A percentile compares a stretch with the other conserved stretches of the same genome.
These are phyloP conservation scores for Brachyhypopomus gauderio DNA, from an alignment of 2,113 vertebrate species.

Conservation along the genomic window DNA sequence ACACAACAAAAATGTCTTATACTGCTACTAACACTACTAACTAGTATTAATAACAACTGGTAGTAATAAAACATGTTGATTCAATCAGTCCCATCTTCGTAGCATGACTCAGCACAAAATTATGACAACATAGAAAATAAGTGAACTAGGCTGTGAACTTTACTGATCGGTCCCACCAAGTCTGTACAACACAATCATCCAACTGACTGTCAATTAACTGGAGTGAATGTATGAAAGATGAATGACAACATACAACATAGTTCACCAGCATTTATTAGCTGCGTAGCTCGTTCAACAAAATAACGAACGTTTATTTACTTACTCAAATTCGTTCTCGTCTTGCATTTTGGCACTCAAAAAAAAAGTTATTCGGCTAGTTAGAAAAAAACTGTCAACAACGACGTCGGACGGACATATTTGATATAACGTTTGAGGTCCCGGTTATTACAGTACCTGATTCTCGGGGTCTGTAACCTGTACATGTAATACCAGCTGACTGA, in stretches of 20 bases:
- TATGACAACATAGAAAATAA: neutral
- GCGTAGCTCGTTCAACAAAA: neutral
- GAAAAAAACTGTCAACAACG: slow-evolving; percentile 49
- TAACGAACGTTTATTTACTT: slow-evolving; percentile 52
- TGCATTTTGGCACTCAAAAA: slow-evolving; percentile 58
- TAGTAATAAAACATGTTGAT: neutral
- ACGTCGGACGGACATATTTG: neutral
- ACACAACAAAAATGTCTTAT: neutral
- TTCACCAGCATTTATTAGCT: neutral
- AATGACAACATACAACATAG: neutral
- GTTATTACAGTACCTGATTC: neutral
- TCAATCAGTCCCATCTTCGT: neutral
- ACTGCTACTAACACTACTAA: no score
- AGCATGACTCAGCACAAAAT: slow-evolving; percentile 42
- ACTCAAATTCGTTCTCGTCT: slow-evolving; percentile 72
- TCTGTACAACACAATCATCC: no score
- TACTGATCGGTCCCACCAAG: neutral
- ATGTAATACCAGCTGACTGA: slow-evolving; percentile 56
- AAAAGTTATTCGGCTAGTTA: slow-evolving; percentile 3
- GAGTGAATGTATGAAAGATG: no score
- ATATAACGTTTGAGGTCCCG: neutral
- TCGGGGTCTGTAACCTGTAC: slow-evolving; percentile 65
- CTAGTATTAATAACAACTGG: no score
- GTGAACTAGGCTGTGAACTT: neutral
- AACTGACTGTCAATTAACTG: no score